These are phyloP conservation scores for Platysternon megacephalum DNA, from an alignment of 2,113 vertebrate species.

Conservation along the genomic window DNA sequence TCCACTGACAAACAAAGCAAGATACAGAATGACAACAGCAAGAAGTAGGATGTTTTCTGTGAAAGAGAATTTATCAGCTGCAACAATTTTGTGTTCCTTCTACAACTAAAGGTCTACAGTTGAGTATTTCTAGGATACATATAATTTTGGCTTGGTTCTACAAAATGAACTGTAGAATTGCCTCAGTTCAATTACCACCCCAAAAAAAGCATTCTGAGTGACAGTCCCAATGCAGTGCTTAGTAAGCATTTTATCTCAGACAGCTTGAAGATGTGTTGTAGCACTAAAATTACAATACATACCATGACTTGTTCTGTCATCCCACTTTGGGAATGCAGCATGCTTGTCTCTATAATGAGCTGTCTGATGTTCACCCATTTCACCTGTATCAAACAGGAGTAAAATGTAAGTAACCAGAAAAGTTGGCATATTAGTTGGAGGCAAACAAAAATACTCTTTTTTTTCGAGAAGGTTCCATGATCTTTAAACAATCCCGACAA, in stretches of 20 bases:
- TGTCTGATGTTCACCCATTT: slow-evolving; percentile 77
- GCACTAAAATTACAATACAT: slow-evolving; percentile 70
- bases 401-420: slow-evolving; percentile 62
- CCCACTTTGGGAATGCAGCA: slow-evolving; percentile 54
- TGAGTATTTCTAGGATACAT: slow-evolving; percentile 67
- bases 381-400: slow-evolving; percentile 74
- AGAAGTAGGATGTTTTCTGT: slow-evolving; percentile 22
- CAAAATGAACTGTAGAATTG: slow-evolving; percentile 64
- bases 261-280: slow-evolving; percentile 68
- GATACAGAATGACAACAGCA: background rate
- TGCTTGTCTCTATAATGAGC: slow-evolving; percentile 78
- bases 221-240: slow-evolving; percentile 72
- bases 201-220: slow-evolving; percentile 69
- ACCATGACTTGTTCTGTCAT: slow-evolving; percentile 76
- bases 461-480: slow-evolving; percentile 11
- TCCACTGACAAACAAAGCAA: slow-evolving; percentile 4
- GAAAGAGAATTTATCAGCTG: slow-evolving; percentile 33
- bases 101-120: slow-evolving; percentile 21
- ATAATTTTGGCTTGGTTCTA: slow-evolving; percentile 72
- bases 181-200: slow-evolving; percentile 77
- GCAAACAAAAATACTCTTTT: slow-evolving; percentile 48
- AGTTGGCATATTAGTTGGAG: slow-evolving; percentile 48
- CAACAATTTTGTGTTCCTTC: slow-evolving; percentile 30
- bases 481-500: slow-evolving; percentile 17
- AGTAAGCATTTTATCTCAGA: slow-evolving; percentile 77